Conservation (phyloP, 2,888 invertebrate species). For the Taphrorychus bicolor region DNA sequence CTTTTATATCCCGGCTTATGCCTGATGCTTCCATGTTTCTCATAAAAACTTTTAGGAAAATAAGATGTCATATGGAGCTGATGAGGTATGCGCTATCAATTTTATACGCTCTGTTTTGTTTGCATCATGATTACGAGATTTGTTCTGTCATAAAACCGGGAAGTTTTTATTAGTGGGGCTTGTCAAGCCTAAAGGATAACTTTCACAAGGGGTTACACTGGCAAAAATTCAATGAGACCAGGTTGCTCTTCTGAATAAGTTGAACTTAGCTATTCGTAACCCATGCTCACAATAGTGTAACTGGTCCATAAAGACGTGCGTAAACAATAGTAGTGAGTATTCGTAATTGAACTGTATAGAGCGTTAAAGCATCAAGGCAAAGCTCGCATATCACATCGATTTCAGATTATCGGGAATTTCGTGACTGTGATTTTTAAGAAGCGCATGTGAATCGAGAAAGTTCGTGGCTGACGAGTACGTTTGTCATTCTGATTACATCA, state of each 20-base stretch:
- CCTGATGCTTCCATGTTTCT: constrained; percentile 28
- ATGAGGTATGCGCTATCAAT: constrained; percentile 38
- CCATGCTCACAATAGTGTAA: too few relatives aligned
- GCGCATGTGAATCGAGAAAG: constrained; percentile 44
- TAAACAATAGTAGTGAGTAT: too few relatives aligned
- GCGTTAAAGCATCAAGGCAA: neutral
- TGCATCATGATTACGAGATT: constrained; percentile 39
- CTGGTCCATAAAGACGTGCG: neutral
- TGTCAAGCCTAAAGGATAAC: too few relatives aligned
- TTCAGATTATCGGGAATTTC: constrained; percentile 44
- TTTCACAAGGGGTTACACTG: too few relatives aligned
- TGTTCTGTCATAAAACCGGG: constrained; percentile 28
- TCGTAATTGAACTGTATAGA: neutral
- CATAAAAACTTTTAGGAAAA: constrained; percentile 48
- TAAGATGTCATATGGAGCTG: constrained; percentile 41
- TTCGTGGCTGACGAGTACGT: constrained; percentile 45
- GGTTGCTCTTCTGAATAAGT: too few relatives aligned
- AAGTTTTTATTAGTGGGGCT: neutral
- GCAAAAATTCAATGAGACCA: too few relatives aligned
- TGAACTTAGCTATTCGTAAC: too few relatives aligned
- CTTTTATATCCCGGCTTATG: constrained; percentile 38
- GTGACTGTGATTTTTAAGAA: constrained; percentile 42
- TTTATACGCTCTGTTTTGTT: constrained; percentile 41
- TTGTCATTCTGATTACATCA: constrained; percentile 46
- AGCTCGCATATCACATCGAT: constrained; percentile 32